These are phyloP conservation scores for Heterotilapia buettikoferi DNA, from an alignment of 2,113 vertebrate species.

Conservation along the genomic window DNA sequence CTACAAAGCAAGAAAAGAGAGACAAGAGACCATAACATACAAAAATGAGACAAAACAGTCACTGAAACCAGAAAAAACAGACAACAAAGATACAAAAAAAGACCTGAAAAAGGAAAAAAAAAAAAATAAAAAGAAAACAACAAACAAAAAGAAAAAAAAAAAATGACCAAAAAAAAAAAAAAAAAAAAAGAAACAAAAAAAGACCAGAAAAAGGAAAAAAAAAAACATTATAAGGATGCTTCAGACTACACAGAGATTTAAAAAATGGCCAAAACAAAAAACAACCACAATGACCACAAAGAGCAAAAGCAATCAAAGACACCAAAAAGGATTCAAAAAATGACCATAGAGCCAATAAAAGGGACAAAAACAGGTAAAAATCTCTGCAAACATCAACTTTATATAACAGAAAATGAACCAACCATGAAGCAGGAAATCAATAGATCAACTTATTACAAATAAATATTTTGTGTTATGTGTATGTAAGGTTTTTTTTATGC, in stretches of 20 bases:
- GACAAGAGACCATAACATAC: not conserved
- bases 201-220: not conserved
- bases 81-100: not conserved
- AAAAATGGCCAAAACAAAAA: not conserved
- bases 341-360: not conserved
- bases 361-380: too few relatives aligned
- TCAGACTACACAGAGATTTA: too few relatives aligned
- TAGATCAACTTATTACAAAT: fast-evolving
- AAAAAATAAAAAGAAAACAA: too few relatives aligned
- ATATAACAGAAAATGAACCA: not conserved
- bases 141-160: too few relatives aligned
- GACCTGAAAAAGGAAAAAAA: not conserved
- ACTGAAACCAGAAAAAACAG: not conserved
- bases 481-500: not conserved
- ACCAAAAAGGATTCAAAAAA: not conserved
- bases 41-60: not conserved
- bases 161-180: too few relatives aligned
- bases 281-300: not conserved
- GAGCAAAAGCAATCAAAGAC: not conserved
- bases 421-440: not conserved
- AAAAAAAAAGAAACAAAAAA: not conserved
- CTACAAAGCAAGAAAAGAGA: not conserved
- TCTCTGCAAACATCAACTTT: not conserved
- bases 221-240: too few relatives aligned
- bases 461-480: not conserved